These are phyloP conservation scores for Amphimallon solstitiale DNA, from an alignment of 2,888 invertebrate species.

Conservation along the genomic window DNA sequence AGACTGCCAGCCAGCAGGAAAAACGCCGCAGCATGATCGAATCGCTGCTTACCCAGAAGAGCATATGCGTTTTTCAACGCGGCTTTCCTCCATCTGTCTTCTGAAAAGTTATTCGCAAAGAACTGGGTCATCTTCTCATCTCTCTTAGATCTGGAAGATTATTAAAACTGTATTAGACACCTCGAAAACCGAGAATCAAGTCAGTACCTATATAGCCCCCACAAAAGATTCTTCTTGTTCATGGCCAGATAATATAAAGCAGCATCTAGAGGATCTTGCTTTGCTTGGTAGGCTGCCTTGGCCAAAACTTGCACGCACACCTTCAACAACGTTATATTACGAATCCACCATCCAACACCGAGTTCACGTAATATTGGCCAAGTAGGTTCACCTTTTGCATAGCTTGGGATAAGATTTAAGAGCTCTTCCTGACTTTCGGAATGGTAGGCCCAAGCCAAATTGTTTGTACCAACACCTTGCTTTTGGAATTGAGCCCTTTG, in stretches of 20 bases:
- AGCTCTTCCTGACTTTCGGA: conserved; percentile 98
- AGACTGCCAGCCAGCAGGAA: conserved; percentile 94
- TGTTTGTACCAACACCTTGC: conserved; percentile 87
- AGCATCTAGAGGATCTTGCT: conserved; percentile 97
- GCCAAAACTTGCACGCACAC: conserved; percentile 92
- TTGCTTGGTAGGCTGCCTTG: conserved; percentile 89
- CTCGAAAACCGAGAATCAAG: not conserved
- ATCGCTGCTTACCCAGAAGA: conserved; percentile 91
- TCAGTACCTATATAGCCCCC: conserved; percentile 82
- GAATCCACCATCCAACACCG: conserved; percentile 96
- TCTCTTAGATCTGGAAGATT: conserved; percentile 71
- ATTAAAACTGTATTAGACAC: conserved; percentile 38
- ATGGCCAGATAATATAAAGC: conserved; percentile 97
- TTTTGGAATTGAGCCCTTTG: conserved; percentile 88
- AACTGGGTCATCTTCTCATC: conserved; percentile 95
- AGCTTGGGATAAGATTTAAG: conserved; percentile 87
- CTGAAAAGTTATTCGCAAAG: conserved; percentile 92
- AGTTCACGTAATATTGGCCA: conserved; percentile 93
- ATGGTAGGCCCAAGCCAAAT: conserved; percentile 99
- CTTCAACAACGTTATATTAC: conserved; percentile 82
- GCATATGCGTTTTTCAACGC: conserved; percentile 98
- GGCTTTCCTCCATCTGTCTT: conserved; percentile 96
- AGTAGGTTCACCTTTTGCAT: conserved; percentile 83
- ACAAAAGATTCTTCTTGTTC: conserved; percentile 96
- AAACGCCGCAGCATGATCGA: conserved; percentile 98